These are phyloP conservation scores for Trichogramma dendrolimi DNA, from an alignment of 2,888 invertebrate species.

Conservation along the genomic window DNA sequence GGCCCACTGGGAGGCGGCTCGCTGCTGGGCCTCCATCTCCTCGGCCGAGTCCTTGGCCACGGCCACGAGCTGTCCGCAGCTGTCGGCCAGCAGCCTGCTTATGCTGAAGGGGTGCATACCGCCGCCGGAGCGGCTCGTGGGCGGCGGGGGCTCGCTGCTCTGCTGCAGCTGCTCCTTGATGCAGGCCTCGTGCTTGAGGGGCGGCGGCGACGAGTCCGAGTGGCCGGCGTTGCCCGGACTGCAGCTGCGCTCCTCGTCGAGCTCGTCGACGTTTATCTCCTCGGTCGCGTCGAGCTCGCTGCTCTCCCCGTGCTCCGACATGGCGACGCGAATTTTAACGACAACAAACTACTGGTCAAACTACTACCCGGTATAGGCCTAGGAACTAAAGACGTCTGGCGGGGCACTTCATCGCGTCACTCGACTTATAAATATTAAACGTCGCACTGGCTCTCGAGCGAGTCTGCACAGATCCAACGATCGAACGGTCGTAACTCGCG, in stretches of 20 bases:
- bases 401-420: neutral
- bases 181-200: constrained; percentile 28
- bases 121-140: constrained; percentile 26
- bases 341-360: neutral
- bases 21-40: constrained; percentile 46
- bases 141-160: constrained; percentile 17
- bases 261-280: constrained; percentile 50
- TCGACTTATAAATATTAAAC: neutral
- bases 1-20: constrained; percentile 19
- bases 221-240: constrained; percentile 34
- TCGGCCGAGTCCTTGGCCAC: constrained; percentile 31
- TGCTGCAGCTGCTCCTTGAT: constrained; percentile 25
- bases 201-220: constrained; percentile 44
- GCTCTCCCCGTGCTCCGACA: constrained; percentile 28
- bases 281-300: constrained; percentile 48
- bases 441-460: neutral
- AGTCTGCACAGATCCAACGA: neutral
- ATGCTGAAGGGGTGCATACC: constrained; percentile 49
- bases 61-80: constrained; percentile 29
- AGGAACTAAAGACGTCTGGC: neutral
- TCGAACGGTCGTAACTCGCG: neutral
- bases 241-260: constrained; percentile 29
- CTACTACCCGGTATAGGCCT: neutral
- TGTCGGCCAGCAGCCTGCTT: constrained; percentile 47
- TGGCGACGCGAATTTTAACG: neutral